Evolutionary conservation across 2,888 invertebrate genomes (phyloP).

Genomic region (Anticlea derivata): DNA sequence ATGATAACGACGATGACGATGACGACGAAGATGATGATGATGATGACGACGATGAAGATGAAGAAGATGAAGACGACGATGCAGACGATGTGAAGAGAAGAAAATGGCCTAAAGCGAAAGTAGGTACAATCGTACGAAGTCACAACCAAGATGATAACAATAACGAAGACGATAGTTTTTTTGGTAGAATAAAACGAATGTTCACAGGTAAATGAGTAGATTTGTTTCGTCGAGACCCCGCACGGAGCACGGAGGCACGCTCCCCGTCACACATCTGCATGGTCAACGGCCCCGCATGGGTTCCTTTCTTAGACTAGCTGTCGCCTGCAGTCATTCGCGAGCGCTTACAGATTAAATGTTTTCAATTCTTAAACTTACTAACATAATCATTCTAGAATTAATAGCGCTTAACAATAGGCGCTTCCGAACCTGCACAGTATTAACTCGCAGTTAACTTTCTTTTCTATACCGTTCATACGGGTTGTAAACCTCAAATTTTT

Average conservation of each 20-base stretch:
- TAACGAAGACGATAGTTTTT: slow-evolving; percentile 75
- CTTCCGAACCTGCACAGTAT: slow-evolving; percentile 71
- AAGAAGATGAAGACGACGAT: slow-evolving; percentile 64
- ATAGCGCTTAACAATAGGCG: slow-evolving; percentile 74
- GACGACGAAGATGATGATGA: slow-evolving; percentile 64
- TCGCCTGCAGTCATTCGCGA: slow-evolving; percentile 87
- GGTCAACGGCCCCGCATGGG: slow-evolving; percentile 77
- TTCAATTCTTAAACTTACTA: slow-evolving; percentile 77
- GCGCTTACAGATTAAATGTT: slow-evolving; percentile 80
- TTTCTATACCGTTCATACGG: slow-evolving; percentile 69
- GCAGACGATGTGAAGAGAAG: slow-evolving; percentile 67
- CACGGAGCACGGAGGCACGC: slow-evolving; percentile 61
- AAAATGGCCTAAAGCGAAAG: slow-evolving; percentile 44
- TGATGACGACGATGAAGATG: slow-evolving; percentile 57
- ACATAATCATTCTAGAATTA: slow-evolving; percentile 74
- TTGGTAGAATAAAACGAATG: slow-evolving; percentile 79
- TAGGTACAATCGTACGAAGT: slow-evolving; percentile 48
- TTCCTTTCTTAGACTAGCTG: slow-evolving; percentile 73
- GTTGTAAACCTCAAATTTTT: slow-evolving; percentile 90
- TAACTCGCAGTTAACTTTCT: slow-evolving; percentile 75
- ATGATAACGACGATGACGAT: slow-evolving; percentile 67
- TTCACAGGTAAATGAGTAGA: slow-evolving; percentile 79
- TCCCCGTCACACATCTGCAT: slow-evolving; percentile 74
- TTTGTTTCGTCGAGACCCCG: slow-evolving; percentile 65
- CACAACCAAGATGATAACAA: slow-evolving; percentile 74